Percentiles rank a stretch among this genome's conserved stretches.
Conservation (phyloP, 1,140 invertebrate species). For the Dinoponera quadriceps region DNA sequence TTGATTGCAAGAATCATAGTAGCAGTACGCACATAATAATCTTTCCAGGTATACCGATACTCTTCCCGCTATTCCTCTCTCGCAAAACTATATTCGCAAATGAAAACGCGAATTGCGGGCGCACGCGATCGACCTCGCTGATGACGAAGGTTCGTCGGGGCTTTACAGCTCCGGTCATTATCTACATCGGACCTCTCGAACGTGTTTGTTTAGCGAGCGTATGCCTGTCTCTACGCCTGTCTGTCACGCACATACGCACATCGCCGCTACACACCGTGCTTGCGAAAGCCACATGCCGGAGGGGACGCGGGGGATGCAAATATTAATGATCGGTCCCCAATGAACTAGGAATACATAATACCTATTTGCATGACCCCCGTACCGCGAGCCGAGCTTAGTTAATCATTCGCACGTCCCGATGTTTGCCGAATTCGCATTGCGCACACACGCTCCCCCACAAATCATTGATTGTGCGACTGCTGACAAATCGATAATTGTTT, state of each 20-base stretch:
- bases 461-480: constrained; percentile 45
- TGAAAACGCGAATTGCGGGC: not conserved
- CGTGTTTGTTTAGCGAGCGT: constrained; percentile 39
- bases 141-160: constrained; percentile 31
- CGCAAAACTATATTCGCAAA: constrained; percentile 40
- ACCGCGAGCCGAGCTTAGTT: constrained; percentile 66
- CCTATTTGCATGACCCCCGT: constrained; percentile 71
- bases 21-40: too few species aligned
- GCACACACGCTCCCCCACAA: constrained; percentile 63
- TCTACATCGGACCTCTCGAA: constrained; percentile 33
- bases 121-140: not conserved
- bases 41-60: too few species aligned
- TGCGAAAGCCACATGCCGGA: constrained; percentile 56
- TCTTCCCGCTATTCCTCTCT: too few species aligned
- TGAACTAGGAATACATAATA: constrained; percentile 75
- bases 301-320: constrained; percentile 61
- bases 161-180: constrained; percentile 39
- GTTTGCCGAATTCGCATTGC: constrained; percentile 70
- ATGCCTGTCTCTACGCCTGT: constrained; percentile 1
- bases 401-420: constrained; percentile 74
- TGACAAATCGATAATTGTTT: constrained; percentile 68
- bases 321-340: constrained; percentile 75
- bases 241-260: constrained; percentile 46
- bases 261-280: constrained; percentile 62
- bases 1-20: too few species aligned